Evolutionary conservation across 1,140 invertebrate genomes (phyloP), one percentile per base, ranked within the genome.

Genomic region (Cydia splendana): DNA sequence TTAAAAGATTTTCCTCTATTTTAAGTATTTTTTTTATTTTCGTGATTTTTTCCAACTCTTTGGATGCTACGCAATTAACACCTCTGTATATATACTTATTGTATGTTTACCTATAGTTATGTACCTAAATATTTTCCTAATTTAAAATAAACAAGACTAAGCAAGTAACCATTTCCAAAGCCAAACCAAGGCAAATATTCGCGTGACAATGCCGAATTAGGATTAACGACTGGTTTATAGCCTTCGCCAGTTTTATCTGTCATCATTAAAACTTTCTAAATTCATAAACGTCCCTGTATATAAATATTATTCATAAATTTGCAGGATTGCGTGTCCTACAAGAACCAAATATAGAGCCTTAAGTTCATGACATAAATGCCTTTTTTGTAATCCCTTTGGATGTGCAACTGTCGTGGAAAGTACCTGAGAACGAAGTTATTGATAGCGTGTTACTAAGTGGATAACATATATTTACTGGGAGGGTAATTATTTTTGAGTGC

Each of bases 251-350:
- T 90, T 86, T 87, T 83, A 86, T 86, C 86, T 83, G 85, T 81
- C 84, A 84, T 82, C 84, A 87, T 91, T 88, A 89, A 81, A 88
- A 88, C 82, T 91, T 92, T 80, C 78, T 79, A 89, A 88, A 78
- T 87, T 87, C 85, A 81, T 85, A 86, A 87, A 87, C 84, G 82
- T 80, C 75, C 71, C 78, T 77, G 80, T 87, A 80, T 87, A 90
- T 89, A 89, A 88, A 87, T 85, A 84, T 85, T 85, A 82, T 79
- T 71, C 65, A 65, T 65, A 65, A 62, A 79, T 83, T 78, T 81
- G 76, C 75, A 80, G 80, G 45, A 79, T 89, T 67, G 89, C 87
- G 84, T 90, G 85, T 74, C 81, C 34, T 42, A n/a, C 9, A 45
- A 34, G 15, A n/a, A 38, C 34, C n/a, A 71, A 45, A 2, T 20